Percentiles rank a stretch among this genome's conserved stretches.
phyloP scores from a whole-genome alignment of 92 coral and sea anemone genomes.

The Porites cylindrica region DNA sequence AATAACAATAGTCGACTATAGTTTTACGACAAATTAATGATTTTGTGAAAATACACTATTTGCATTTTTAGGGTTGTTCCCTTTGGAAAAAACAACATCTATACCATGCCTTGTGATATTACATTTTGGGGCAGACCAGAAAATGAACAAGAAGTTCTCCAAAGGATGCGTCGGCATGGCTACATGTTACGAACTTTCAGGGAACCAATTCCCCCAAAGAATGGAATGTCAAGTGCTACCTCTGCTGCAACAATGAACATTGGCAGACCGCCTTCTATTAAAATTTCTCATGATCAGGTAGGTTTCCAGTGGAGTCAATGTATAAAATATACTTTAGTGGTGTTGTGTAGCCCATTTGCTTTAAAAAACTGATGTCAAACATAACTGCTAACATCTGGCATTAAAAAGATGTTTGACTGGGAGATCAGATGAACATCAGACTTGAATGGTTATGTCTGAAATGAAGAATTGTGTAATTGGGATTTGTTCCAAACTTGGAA shows the following conservation, averaged over 20 bases:
- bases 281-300: constrained; percentile 80
- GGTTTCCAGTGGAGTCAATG: not conserved
- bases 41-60: not conserved
- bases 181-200: constrained; percentile 48
- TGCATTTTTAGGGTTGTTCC: constrained; percentile 71
- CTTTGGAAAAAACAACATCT: constrained; percentile 82
- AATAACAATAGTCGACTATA: no score
- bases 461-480: no score
- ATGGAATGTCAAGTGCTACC: constrained; percentile 8
- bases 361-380: no score
- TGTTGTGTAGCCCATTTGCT: no score
- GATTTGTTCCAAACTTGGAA: no score
- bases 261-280: constrained; percentile 73
- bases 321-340: no score
- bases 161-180: constrained; percentile 78
- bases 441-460: no score
- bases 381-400: no score
- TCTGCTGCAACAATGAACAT: constrained; percentile 3
- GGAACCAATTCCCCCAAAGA: constrained; percentile 46
- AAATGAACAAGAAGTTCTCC: constrained; percentile 71
- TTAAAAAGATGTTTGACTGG: no score
- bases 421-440: no score
- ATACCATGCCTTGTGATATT: constrained; percentile 85
- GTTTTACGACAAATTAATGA: not conserved
- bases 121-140: constrained; percentile 87